These are phyloP conservation scores for Apodemus agrarius DNA, from an alignment of 2,797 vertebrate genomes.

Conservation along the genomic window DNA sequence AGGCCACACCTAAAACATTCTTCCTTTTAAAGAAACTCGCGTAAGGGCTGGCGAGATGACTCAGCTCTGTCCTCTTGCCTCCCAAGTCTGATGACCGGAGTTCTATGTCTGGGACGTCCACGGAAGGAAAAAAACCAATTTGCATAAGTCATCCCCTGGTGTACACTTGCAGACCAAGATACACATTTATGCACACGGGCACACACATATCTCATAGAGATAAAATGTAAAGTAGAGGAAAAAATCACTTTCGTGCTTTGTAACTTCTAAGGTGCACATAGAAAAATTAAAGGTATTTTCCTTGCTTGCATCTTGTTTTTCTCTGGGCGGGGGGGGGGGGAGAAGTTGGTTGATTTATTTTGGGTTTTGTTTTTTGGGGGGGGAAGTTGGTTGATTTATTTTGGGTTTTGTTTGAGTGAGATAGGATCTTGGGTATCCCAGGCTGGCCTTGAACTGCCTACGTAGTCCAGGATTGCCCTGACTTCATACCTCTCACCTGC, in stretches of 20 bases:
- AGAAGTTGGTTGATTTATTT: background rate
- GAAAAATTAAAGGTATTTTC: background rate
- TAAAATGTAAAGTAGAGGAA: background rate
- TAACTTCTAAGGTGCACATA: background rate
- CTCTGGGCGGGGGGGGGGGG: fast-evolving
- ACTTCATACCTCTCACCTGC: background rate
- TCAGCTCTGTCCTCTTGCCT: background rate
- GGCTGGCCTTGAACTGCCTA: background rate
- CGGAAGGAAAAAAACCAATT: background rate
- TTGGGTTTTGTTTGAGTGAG: background rate
- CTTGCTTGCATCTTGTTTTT: background rate
- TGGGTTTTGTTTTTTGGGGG: background rate
- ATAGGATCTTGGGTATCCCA: background rate
- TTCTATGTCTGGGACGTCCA: background rate
- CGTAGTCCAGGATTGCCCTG: background rate
- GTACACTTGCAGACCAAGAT: too few relatives aligned
- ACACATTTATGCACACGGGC: background rate
- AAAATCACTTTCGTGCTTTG: background rate
- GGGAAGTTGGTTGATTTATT: background rate
- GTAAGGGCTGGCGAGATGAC: background rate
- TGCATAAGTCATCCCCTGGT: background rate
- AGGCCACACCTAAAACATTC: background rate
- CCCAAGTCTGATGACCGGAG: background rate
- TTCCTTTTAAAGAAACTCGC: background rate
- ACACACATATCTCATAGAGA: background rate